Conservation (phyloP, 2,113 vertebrate genomes). For the Xiphorhynchus elegans region DNA sequence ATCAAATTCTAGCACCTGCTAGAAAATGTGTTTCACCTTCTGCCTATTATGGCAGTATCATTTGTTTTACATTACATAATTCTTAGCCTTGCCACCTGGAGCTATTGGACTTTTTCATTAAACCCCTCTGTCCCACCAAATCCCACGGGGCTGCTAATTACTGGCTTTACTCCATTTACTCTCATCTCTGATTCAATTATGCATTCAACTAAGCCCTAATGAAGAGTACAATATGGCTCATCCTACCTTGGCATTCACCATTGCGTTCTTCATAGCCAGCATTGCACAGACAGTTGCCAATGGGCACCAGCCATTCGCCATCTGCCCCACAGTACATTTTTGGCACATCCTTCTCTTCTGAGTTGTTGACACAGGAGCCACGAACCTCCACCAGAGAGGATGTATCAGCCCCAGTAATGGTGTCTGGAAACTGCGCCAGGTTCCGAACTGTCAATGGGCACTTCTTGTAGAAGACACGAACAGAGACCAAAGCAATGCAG, state of each 20-base stretch:
- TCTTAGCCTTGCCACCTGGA: constrained; percentile 78
- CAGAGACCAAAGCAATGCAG: constrained; percentile 95
- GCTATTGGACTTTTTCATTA: constrained; percentile 75
- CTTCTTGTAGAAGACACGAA: constrained; percentile 96
- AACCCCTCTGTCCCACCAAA: constrained; percentile 73
- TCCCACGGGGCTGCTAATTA: constrained; percentile 85
- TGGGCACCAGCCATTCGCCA: constrained; percentile 98
- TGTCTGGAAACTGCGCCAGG: constrained; percentile 96
- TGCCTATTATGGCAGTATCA: constrained; percentile 44
- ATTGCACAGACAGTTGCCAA: constrained; percentile 96
- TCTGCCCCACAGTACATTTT: constrained; percentile 99
- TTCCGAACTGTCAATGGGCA: constrained; percentile 93
- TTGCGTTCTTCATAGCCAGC: constrained; percentile 92
- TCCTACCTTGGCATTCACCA: constrained; percentile 94
- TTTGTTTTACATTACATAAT: constrained; percentile 64
- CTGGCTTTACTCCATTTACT: constrained; percentile 79
- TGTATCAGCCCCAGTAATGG: constrained; percentile 93
- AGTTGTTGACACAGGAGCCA: constrained; percentile 97
- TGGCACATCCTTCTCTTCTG: constrained; percentile 95
- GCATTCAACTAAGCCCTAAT: constrained; percentile 59
- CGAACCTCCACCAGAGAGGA: constrained; percentile 97
- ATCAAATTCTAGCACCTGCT: constrained; percentile 50
- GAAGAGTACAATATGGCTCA: constrained; percentile 65
- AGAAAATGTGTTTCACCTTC: constrained; percentile 70
- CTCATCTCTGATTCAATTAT: constrained; percentile 82